Conservation (phyloP, 2,113 vertebrate genomes). For the Enhydra lutris region DNA sequence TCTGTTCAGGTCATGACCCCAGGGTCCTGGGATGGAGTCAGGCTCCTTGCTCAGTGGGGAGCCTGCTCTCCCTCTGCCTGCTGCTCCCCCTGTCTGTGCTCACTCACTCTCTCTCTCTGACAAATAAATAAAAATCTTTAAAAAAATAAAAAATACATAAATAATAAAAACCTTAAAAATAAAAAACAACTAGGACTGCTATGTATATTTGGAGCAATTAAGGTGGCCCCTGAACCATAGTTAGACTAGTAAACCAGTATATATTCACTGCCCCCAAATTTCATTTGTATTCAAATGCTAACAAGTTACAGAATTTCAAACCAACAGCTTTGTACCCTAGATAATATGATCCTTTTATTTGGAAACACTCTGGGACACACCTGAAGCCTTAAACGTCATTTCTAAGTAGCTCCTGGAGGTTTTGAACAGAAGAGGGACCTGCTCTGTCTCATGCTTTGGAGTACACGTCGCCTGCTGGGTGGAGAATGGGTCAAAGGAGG, state of each 20-base stretch:
- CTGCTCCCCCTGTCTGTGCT: no score
- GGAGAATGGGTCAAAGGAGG: not conserved
- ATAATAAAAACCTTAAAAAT: not conserved
- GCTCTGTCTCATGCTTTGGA: not conserved
- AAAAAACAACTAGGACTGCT: not conserved
- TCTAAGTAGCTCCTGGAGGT: conserved; percentile 19
- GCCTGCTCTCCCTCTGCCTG: no score
- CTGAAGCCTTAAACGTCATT: conserved; percentile 24
- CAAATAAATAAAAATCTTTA: no score
- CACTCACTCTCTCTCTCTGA: no score
- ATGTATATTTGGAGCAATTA: not conserved
- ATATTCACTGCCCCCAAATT: not conserved
- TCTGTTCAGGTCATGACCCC: no score
- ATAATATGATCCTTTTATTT: conserved; percentile 22
- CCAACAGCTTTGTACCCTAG: conserved; percentile 20
- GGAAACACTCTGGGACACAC: not conserved
- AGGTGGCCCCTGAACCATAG: not conserved
- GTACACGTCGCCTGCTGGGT: not conserved
- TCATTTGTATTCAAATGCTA: not conserved
- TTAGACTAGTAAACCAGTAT: not conserved
- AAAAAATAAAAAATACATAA: not conserved
- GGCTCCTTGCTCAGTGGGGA: no score
- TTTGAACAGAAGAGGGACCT: not conserved
- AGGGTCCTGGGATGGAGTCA: no score
- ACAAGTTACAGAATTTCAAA: conserved; percentile 22